These are phyloP conservation scores for Leptoteleia sp. DNA, from an alignment of 1,140 invertebrate species.

Conservation along the genomic window DNA sequence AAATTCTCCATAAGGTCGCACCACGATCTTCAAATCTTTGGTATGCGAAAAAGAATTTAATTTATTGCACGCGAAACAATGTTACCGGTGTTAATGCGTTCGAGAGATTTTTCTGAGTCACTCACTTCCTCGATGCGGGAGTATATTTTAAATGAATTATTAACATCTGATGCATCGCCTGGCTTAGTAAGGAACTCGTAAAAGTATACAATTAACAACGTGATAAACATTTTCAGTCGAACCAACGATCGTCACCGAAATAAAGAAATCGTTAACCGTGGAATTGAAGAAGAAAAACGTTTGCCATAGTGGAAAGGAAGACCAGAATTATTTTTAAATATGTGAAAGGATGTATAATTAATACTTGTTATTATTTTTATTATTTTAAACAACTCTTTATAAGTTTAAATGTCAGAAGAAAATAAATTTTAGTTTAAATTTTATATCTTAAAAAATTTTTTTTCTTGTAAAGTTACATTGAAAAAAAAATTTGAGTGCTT, in stretches of 20 bases:
- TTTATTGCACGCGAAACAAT: constrained; percentile 28
- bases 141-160: constrained; percentile 49
- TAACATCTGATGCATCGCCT: constrained; percentile 28
- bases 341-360: too few relatives aligned
- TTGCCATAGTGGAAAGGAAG: too few relatives aligned
- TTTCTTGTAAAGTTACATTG: too few relatives aligned
- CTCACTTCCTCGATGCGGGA: constrained; percentile 35
- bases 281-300: too few relatives aligned
- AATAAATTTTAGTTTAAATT: too few relatives aligned
- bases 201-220: constrained; percentile 25
- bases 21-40: constrained; percentile 10
- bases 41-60: constrained; percentile 35
- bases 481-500: too few relatives aligned
- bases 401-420: too few relatives aligned
- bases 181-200: constrained; percentile 15
- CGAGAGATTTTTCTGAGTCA: constrained; percentile 28
- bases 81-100: constrained; percentile 37
- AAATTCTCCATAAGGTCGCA: constrained; percentile 14
- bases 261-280: too few relatives aligned
- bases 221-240: constrained; percentile 19
- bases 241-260: background rate
- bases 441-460: too few relatives aligned
- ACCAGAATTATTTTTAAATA: too few relatives aligned
- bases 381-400: too few relatives aligned
- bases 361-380: too few relatives aligned